These are phyloP conservation scores for Peromyscus polionotus DNA, from an alignment of 2,113 vertebrate genomes.

Conservation along the genomic window DNA sequence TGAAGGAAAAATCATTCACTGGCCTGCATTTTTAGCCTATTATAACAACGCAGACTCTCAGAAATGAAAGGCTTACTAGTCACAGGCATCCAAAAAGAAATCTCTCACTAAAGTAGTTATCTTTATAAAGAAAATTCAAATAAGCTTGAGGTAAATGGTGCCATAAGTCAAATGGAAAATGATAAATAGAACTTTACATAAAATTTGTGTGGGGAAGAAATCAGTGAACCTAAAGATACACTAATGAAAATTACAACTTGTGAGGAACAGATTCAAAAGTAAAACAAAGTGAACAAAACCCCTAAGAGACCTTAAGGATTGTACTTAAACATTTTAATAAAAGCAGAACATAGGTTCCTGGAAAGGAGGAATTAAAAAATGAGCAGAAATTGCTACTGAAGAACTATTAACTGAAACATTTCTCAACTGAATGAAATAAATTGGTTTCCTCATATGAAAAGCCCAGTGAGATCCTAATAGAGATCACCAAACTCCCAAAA, in stretches of 20 bases:
- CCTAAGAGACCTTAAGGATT: neutral
- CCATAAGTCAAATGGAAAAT: neutral
- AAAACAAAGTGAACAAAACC: neutral
- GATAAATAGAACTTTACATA: neutral
- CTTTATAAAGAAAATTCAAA: neutral
- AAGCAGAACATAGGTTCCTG: neutral
- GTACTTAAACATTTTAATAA: neutral
- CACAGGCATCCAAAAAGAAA: neutral
- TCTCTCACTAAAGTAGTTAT: neutral
- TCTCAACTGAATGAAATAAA: neutral
- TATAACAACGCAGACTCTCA: neutral
- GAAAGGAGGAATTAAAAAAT: neutral
- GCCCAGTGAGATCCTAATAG: neutral
- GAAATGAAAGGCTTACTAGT: no score
- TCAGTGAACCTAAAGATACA: neutral
- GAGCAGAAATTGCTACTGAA: neutral
- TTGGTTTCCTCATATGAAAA: neutral
- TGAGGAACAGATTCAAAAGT: neutral
- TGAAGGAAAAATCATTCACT: neutral
- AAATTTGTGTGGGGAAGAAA: neutral
- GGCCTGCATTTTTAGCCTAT: neutral
- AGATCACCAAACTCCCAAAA: neutral
- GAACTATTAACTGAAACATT: constrained; percentile 8
- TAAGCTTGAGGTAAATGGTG: neutral
- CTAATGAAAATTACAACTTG: neutral